Evolutionary conservation across 2,113 vertebrate species (phyloP), one percentile per base, ranked within the genome.

Genomic region (Damaliscus lunatus): DNA sequence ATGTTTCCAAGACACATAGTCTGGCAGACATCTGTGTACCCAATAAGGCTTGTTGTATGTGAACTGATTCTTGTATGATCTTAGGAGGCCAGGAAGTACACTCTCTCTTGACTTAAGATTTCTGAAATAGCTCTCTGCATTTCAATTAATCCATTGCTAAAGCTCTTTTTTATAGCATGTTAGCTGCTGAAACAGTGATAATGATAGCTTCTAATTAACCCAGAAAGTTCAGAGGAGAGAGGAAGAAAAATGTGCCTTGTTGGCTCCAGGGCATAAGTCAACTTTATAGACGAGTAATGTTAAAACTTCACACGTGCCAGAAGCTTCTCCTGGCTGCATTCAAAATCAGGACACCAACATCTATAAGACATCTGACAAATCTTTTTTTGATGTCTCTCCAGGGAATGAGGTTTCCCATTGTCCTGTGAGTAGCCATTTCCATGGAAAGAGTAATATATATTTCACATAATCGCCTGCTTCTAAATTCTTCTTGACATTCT

Each of bases 191-290:
- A 95, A 95, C 17, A 67, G 84, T 96, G 91, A 96, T 92, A 89
- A 97, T 97, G 62, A 85, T 86, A 64, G 36, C 77, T 93, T 96
- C 85, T 95, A 85, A 97, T 97, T 97, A 96, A 96, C 53, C 86
- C 93, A 90, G 78, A 91, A 96, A 97, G 64, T 96, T 98, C 93
- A 96, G 82, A 96, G 48, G 59, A 62, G 12, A 27, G 52, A 94
- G 64, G 59, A 91, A 96, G 40, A 50, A 96, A 55, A 96, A 89
- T 78, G 16, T 87, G 7, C 50, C 67, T 91, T 53, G 14, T 85
- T 53, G 21, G 77, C 82, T 96, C 31, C 77, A 95, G 55, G 90
- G 36, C 36, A 77, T 78, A 82, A 48, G 43, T 52, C 33, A 98
- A 94, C 52, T 92, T 88, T 84, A 90, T 48, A 92, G 40, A 95